Evolutionary conservation across 2,113 vertebrate genomes (phyloP), one percentile per base, ranked within the genome.

Genomic region (Ahaetulla prasina): DNA sequence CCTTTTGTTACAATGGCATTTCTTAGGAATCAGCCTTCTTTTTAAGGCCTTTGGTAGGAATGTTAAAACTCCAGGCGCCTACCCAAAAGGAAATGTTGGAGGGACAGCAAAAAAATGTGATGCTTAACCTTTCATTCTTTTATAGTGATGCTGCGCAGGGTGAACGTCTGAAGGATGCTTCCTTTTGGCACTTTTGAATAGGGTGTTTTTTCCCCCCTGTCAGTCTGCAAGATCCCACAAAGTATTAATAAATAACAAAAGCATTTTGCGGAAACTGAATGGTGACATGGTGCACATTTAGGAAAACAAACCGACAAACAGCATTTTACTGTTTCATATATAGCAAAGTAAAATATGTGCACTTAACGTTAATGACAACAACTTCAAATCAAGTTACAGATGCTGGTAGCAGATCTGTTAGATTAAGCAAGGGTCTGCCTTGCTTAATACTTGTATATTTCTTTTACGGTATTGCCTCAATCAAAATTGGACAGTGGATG

Each of bases 241-340:
- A 93, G 88, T 74, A 39, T 45, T 55, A 93, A 27, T 91, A 93
- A 96, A 91, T 94, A 94, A 94, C 43, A 94, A 90, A 94, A 53
- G 22, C 3, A 0, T 90, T 92, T 39, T 39, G 49, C 16, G 35
- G 43, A 4, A 92, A 68, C 5, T 16, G 63, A 68, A 30, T 35
- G 63, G 6, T 80, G 89, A 8, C 89, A 5, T n/a, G 92, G 93
- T 52, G 54, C 50, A 52, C 54, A 8, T 88, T 90, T 93, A 92
- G 89, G 11, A 89, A 90, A 94, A 94, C 54, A 88, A 85, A 16
- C 74, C 84, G 90, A 88, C 50, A 80, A 54, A 93, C 94, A 90
- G 3, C 0, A 52, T 45, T 53, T 80, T 2, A 0, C 10, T 74
- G 47, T 52, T 88, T 94, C 80, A 49, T 22, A 68, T 88, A 39